Evolutionary conservation across 2,888 invertebrate species (phyloP).

Genomic region (Anthophora plumipes): DNA sequence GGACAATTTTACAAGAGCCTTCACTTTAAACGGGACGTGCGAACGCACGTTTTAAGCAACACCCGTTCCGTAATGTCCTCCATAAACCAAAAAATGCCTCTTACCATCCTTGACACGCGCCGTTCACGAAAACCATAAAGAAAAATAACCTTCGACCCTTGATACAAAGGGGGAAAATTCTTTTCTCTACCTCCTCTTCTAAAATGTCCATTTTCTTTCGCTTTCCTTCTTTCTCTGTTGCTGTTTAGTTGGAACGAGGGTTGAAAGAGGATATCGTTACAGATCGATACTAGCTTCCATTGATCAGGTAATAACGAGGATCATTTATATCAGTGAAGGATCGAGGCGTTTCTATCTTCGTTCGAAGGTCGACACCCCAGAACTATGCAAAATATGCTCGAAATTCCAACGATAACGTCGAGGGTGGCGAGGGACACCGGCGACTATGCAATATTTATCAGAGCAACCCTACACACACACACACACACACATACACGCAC

Average conservation of each 20-base stretch:
- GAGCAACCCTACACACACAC: conserved; percentile 41
- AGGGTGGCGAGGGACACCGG: conserved; percentile 29
- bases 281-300: background rate
- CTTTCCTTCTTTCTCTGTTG: background rate
- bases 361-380: background rate
- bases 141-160: too few species aligned
- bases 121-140: background rate
- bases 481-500: too few species aligned
- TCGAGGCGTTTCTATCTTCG: conserved; percentile 16
- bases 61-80: background rate
- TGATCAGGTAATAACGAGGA: conserved; percentile 13
- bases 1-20: background rate
- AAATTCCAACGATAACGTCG: conserved; percentile 27
- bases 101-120: too few species aligned
- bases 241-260: too few species aligned
- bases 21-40: background rate
- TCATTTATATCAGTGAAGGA: conserved; percentile 4
- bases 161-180: background rate
- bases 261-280: too few species aligned
- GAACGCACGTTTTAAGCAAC: background rate
- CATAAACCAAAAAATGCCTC: background rate
- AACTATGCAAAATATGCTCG: conserved; percentile 44
- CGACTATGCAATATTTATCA: conserved; percentile 63
- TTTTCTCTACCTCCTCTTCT: background rate
- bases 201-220: background rate